Evolutionary conservation across 2,113 vertebrate genomes (phyloP), one percentile per base, ranked within the genome.

Genomic region (Atrichornis clamosus): DNA sequence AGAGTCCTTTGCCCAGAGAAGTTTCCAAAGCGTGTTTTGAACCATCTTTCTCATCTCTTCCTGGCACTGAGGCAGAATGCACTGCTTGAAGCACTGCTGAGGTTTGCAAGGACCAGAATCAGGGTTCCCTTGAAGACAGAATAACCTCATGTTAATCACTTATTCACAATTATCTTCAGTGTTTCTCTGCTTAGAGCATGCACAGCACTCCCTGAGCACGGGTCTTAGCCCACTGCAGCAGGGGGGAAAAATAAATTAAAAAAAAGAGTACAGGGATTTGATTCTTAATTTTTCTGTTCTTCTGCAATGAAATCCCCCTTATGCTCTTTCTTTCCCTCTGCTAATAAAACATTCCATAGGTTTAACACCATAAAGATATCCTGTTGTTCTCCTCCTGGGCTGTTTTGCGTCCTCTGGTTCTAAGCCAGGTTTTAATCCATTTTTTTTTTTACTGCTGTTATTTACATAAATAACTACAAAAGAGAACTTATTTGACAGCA

Each of bases 71-170:
- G 41, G 52, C 26, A 41, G 20, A 6, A 30, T 1, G 6, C 32
- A 5, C 24, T 24, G 65, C n/a, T 7, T 11, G n/a, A 35, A 77
- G 65, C 10, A 16, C 44, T 59, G 9, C 63, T 13, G 62, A 30
- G 62, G 10, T n/a, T 20, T 30, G 58, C 46, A 52, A 32, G 46
- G 65, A 56, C 13, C 50, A 50, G 30, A 13, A 49, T 4, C 60
- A 41, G 30, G 6, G 5, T 19, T n/a, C 35, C 79, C 44, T 28
- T 18, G 15, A 3, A n/a, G 41, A 1, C n/a, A 58, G 30, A 35
- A 28, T 1, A 12, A 11, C 37, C 52, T 35, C 37, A 6, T 10
- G 1, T 4, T 10, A 13, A 14, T 32, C 3, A 32, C 15, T 42
- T 5, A 68, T 58, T 35, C 27, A 55, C 26, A 59, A 3, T 76